These are phyloP conservation scores for Melanotaenia pygmaea DNA, from an alignment of 2,797 vertebrate species.

Conservation along the genomic window DNA sequence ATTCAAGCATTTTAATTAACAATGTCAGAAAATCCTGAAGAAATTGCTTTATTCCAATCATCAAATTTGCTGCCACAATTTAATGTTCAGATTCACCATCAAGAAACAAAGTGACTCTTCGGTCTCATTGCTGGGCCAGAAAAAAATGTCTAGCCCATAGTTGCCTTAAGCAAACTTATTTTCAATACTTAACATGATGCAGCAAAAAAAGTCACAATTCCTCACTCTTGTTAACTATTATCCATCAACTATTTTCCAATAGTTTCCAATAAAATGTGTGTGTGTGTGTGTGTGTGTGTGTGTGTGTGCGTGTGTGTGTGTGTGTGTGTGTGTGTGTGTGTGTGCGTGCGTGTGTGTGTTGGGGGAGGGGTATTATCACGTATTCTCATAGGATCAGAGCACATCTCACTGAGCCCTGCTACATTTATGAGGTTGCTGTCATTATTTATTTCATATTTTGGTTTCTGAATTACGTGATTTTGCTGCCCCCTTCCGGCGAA, in stretches of 20 bases:
- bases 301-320: not conserved
- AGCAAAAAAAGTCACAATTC: not conserved
- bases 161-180: not conserved
- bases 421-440: too few relatives aligned
- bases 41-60: not conserved
- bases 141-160: not conserved
- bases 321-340: not conserved
- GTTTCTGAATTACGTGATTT: slow-evolving; percentile 23
- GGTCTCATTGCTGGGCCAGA: not conserved
- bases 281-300: not conserved
- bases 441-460: not conserved
- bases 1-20: not conserved
- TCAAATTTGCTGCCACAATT: not conserved
- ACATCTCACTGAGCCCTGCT: not conserved
- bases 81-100: slow-evolving; percentile 8
- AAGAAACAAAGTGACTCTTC: not conserved
- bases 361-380: too few relatives aligned
- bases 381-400: not conserved
- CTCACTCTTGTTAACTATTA: not conserved
- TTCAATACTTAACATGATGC: not conserved
- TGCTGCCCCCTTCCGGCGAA: slow-evolving; percentile 74
- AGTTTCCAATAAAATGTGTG: too few relatives aligned
- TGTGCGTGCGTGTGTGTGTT: not conserved
- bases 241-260: too few relatives aligned
- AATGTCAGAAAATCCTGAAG: not conserved